A percentile compares a stretch with the other conserved stretches of the same genome.
Conservation (phyloP, 2,113 vertebrate genomes). For the Chamaea fasciata region DNA sequence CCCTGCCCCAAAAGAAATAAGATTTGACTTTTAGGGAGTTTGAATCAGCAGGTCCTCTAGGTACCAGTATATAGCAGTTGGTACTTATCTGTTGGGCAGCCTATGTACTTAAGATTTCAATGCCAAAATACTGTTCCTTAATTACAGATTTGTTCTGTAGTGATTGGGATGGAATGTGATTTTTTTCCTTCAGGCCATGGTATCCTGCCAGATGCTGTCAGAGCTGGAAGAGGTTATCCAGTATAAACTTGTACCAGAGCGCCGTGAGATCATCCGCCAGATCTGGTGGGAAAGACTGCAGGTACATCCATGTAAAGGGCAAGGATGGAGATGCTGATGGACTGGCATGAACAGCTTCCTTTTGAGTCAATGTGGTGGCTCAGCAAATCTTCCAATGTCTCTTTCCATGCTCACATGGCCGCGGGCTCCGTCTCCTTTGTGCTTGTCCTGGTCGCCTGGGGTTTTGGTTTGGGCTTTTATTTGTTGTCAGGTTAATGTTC, state of each 20-base stretch:
- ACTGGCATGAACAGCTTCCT: neutral
- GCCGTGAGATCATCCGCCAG: conserved; percentile 96
- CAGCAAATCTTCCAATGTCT: neutral
- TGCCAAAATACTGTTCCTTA: neutral
- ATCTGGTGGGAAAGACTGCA: conserved; percentile 99
- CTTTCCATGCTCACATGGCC: neutral
- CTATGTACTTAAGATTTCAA: neutral
- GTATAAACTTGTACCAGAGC: conserved; percentile 97
- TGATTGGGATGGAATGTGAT: conserved; percentile 68
- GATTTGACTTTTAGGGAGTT: neutral
- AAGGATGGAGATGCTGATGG: neutral
- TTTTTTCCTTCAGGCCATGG: conserved; percentile 87
- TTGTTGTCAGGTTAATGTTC: neutral
- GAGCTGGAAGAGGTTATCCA: conserved; percentile 99
- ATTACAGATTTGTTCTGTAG: neutral
- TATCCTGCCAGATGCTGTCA: conserved; percentile 98
- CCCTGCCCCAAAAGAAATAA: neutral
- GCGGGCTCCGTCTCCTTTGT: neutral
- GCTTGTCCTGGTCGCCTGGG: neutral
- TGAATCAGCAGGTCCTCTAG: neutral
- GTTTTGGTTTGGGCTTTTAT: neutral
- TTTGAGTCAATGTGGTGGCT: neutral
- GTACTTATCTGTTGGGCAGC: neutral
- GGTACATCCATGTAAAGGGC: conserved; percentile 65
- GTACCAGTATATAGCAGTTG: neutral